phyloP scores from a whole-genome alignment of 1,140 invertebrate species.

The Goniozus legneri region DNA sequence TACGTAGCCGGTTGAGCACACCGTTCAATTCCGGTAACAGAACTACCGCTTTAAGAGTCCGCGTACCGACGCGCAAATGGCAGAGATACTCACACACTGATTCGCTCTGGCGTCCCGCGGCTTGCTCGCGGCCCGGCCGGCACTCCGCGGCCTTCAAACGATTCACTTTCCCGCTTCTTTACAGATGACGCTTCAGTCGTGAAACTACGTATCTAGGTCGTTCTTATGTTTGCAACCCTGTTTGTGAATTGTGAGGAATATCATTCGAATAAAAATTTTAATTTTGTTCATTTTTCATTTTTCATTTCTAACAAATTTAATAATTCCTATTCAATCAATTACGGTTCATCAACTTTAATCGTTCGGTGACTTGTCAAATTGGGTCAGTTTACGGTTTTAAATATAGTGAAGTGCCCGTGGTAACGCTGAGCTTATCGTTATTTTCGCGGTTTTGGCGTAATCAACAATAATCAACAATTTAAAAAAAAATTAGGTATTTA shows the following conservation, averaged over 20 bases:
- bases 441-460: too few species aligned
- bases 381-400: too few species aligned
- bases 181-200: constrained; percentile 39
- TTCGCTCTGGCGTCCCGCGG: constrained; percentile 28
- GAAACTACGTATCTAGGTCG: background rate
- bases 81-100: constrained; percentile 43
- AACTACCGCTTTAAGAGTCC: constrained; percentile 22
- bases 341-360: too few species aligned
- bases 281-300: too few species aligned
- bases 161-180: constrained; percentile 49
- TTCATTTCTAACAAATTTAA: too few species aligned
- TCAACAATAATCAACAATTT: too few species aligned
- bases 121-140: constrained; percentile 34
- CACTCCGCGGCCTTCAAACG: constrained; percentile 51
- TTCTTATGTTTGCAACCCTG: background rate
- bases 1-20: constrained; percentile 32
- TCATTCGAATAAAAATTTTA: background rate
- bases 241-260: background rate
- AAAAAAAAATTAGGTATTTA: too few species aligned
- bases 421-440: too few species aligned
- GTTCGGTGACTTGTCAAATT: too few species aligned
- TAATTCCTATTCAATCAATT: too few species aligned
- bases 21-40: constrained; percentile 35
- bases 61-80: constrained; percentile 51
- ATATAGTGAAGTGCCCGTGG: too few species aligned